Evolutionary conservation across 2,888 invertebrate species (phyloP).

Genomic region (Pseudococcus longispinus): DNA sequence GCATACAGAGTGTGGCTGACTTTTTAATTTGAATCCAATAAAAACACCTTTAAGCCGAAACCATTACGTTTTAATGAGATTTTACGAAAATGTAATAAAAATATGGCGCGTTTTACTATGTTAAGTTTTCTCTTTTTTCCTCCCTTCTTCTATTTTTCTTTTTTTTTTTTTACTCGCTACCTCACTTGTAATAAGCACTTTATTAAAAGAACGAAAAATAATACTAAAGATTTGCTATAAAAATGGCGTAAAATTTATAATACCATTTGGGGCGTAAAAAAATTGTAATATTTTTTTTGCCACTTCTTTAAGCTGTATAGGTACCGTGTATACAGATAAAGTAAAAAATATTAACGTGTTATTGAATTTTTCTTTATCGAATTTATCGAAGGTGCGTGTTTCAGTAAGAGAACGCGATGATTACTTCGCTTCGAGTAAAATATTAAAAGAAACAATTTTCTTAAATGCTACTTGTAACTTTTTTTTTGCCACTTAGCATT

Average conservation of each 20-base stretch:
- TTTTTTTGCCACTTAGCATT: constrained; percentile 23
- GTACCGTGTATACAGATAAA: not conserved
- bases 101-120: constrained; percentile 9
- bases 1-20: not conserved
- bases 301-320: not conserved
- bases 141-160: not conserved
- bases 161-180: not conserved
- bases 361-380: constrained; percentile 13
- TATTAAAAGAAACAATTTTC: constrained; percentile 45
- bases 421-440: constrained; percentile 33
- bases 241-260: constrained; percentile 43
- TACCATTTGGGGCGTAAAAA: constrained; percentile 28
- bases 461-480: constrained; percentile 42
- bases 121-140: not conserved
- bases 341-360: constrained; percentile 15
- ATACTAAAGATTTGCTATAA: constrained; percentile 32
- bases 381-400: constrained; percentile 40
- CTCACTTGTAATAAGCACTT: constrained; percentile 12
- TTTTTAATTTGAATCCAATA: constrained; percentile 30
- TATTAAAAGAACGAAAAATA: constrained; percentile 28
- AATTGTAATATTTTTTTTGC: constrained; percentile 9
- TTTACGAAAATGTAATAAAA: constrained; percentile 15
- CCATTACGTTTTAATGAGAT: constrained; percentile 28
- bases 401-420: constrained; percentile 3
- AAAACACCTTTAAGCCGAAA: constrained; percentile 5